Conservation (phyloP, 2,888 invertebrate species). For the Torymus auratus region DNA sequence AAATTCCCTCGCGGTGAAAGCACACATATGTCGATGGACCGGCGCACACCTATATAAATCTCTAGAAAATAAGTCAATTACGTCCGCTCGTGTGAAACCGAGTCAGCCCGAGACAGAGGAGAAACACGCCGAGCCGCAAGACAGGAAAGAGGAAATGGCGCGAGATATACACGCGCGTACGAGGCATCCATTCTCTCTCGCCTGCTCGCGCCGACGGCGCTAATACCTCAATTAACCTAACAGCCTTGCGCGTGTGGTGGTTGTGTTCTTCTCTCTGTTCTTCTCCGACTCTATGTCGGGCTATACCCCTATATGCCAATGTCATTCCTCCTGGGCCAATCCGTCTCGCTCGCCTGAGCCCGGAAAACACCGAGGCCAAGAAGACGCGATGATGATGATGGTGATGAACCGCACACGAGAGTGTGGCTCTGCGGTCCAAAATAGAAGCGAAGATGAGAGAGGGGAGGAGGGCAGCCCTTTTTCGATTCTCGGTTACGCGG, state of each 20-base stretch:
- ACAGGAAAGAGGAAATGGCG: conserved; percentile 49
- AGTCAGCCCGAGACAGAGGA: neutral
- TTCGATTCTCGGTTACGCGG: conserved; percentile 49
- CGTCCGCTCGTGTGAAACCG: conserved; percentile 55
- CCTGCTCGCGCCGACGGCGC: conserved; percentile 58
- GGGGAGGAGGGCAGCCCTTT: conserved; percentile 3
- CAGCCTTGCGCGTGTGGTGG: neutral
- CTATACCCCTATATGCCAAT: neutral
- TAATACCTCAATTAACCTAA: conserved; percentile 63
- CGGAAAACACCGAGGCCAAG: conserved; percentile 30
- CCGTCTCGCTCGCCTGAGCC: conserved; percentile 36
- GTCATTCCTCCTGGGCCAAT: conserved; percentile 33
- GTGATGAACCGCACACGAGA: neutral
- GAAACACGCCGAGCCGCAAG: conserved; percentile 6
- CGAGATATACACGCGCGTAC: neutral
- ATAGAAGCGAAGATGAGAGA: neutral
- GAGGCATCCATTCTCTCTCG: neutral
- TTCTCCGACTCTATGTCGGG: neutral
- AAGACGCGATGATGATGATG: neutral
- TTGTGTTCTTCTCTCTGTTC: neutral
- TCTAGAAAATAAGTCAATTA: conserved; percentile 57
- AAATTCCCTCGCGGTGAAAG: neutral
- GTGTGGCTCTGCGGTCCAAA: conserved; percentile 7
- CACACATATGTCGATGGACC: neutral
- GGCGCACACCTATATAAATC: conserved; percentile 6